Evolutionary conservation across 2,888 invertebrate genomes (phyloP), one percentile per base, ranked within the genome.

Genomic region (Margaritifera margaritifera): DNA sequence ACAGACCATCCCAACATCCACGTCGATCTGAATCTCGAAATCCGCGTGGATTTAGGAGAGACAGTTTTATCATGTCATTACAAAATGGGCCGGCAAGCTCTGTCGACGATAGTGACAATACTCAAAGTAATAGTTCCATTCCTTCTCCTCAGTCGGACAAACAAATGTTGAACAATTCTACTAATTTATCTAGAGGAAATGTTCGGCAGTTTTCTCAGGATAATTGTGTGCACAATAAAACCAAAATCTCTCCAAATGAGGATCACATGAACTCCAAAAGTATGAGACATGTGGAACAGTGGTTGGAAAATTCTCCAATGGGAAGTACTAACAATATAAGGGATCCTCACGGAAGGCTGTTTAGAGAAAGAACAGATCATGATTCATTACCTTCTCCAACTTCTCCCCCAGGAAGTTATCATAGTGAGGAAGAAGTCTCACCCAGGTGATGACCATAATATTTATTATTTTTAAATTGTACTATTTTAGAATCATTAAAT

Each of bases 321-420:
- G 42, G 42, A 11, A 42, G 42, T 42, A 42, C 42, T 42, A 42
- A 42, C 42, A 42, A 42, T 42, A 42, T 42, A 42, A 42, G 42
- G 42, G 42, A 42, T 11, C 42, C 42, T 42, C 42, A 42, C 8
- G 42, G 42, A n/a, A 55, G 58, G 51, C 20, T n/a, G 58, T 55
- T n/a, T 55, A 55, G 20, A 55, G 55, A 55, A 24, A 22, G 24
- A n/a, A 62, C 64, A 1, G 66, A 78, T 24, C 68, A 65, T 61
- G 78, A 79, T 27, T 69, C 71, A 42, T 64, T 78, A 56, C 73
- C 79, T 11, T 79, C 81, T 31, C 80, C 81, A 4, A 82, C 81
- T 4, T 83, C 85, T 1, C 82, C 84, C 15, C 84, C 83, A 42
- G 81, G 80, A 22, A 83, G 83, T 72, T 82, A 83, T 61, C 81